Evolutionary conservation across 2,797 vertebrate genomes (phyloP), one percentile per base, ranked within the genome.

Genomic region (Atherinosoma microstoma): DNA sequence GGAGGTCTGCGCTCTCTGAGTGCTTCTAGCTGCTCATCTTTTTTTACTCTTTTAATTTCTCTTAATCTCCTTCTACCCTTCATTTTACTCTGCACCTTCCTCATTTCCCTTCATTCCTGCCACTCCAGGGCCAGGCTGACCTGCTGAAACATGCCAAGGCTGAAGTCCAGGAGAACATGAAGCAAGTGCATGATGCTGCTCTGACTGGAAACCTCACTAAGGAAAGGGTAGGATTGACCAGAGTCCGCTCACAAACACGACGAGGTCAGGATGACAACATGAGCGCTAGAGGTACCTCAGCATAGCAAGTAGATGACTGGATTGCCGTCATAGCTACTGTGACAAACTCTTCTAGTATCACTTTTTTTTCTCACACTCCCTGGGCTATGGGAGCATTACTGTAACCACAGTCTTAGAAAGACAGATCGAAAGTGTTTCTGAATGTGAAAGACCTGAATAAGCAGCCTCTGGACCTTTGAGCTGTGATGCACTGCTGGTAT

Each of bases 171-270:
- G 97, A 98, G 81, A 97, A 97, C 90, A 94, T 97, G 93, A 97
- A 98, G 85, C 97, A 98, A 92, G 96, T 98, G 84, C 96, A 96
- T 64, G 96, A 95, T 34, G 96, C 97, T 8, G 96, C 97, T 58
- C 78, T 97, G 78, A 95, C 97, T 0, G 96, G 96, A 77, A 96
- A 96, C 87, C 95, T 98, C 81, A 94, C 94, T 88, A 97, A 95
- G 58, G 92, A 95, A 64, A 92, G 93, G 36, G 84, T 11, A 0
- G 93, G 80, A 16, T 87, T 94, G 69, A 78, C 88, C 3, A 12
- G 94, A 16, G 92, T 95, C 9, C 87, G 81, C 38, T 89, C 86
- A n/a, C 84, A 89, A 60, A 83, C 84, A 1, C 85, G 88, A 3
- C 86, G 94, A 76, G 95, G 94, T 83, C 93, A 95, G 42, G 96